A percentile compares a stretch with the other conserved stretches of the same genome.
Evolutionary conservation across 2,113 vertebrate species (phyloP).

Genomic region (Nibea coibor): DNA sequence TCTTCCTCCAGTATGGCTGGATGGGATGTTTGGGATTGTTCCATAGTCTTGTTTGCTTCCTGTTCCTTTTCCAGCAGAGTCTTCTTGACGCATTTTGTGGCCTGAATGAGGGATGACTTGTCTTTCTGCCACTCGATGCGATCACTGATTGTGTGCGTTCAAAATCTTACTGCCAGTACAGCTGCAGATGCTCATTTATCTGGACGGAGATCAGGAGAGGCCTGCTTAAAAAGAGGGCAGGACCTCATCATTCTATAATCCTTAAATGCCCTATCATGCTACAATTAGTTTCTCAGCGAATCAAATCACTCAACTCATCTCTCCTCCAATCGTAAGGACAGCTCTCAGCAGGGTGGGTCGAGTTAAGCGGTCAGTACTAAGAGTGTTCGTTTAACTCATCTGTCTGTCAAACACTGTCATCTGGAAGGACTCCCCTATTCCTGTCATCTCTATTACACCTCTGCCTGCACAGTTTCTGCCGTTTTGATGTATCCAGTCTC

Average conservation of each 20-base stretch:
- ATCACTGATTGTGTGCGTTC: background rate
- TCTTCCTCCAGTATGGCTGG: too few relatives aligned
- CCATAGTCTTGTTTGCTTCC: too few relatives aligned
- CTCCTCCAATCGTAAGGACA: slow-evolving; percentile 32
- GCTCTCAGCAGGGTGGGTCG: slow-evolving; percentile 24
- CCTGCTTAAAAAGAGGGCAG: background rate
- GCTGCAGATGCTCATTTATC: background rate
- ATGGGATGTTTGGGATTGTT: too few relatives aligned
- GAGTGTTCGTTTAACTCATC: slow-evolving; percentile 61
- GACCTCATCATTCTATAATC: background rate
- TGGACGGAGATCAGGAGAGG: background rate
- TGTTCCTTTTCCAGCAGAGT: too few relatives aligned
- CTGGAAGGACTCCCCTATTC: slow-evolving; percentile 33
- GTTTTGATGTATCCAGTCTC: slow-evolving; percentile 73
- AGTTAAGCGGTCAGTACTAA: slow-evolving; percentile 38
- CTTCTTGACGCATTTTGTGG: too few relatives aligned
- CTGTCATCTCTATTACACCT: slow-evolving; percentile 43
- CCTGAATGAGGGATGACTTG: too few relatives aligned
- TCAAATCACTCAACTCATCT: slow-evolving; percentile 44
- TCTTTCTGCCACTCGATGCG: too few relatives aligned
- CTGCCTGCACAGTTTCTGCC: slow-evolving; percentile 49
- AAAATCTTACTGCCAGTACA: background rate
- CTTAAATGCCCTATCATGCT: background rate
- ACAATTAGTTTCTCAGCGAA: slow-evolving; percentile 32
- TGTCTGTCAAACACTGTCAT: slow-evolving; percentile 68